Evolutionary conservation across 2,888 invertebrate species (phyloP).

Genomic region (Zygaena filipendulae): DNA sequence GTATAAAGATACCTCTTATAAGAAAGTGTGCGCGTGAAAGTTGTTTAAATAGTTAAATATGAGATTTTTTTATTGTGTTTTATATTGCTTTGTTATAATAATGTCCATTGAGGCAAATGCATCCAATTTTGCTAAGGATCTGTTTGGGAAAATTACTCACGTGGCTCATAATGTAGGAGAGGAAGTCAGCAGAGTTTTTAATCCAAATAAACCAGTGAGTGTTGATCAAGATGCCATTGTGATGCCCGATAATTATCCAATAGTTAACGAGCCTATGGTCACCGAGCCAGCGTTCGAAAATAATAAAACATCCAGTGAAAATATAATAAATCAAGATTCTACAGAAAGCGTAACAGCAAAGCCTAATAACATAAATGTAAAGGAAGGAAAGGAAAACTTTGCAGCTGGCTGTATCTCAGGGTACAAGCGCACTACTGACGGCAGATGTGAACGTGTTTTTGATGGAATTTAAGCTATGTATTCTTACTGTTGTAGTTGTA

Average conservation of each 20-base stretch:
- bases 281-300: too few species aligned
- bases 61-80: conserved; percentile 24
- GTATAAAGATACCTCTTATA: too few species aligned
- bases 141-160: conserved; percentile 26
- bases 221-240: conserved; percentile 3
- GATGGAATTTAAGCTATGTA: too few species aligned
- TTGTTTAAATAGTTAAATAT: conserved; percentile 21
- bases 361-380: too few species aligned
- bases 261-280: too few species aligned
- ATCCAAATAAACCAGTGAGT: conserved; percentile 15
- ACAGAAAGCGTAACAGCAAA: too few species aligned
- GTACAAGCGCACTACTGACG: conserved; percentile 36
- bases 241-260: too few species aligned
- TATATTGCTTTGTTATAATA: conserved; percentile 23
- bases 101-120: conserved; percentile 22
- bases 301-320: too few species aligned
- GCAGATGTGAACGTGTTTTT: conserved; percentile 48
- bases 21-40: too few species aligned
- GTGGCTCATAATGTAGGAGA: conserved; percentile 21
- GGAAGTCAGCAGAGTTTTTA: conserved; percentile 22
- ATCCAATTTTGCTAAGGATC: conserved; percentile 20
- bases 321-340: too few species aligned
- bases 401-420: conserved; percentile 34
- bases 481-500: too few species aligned
- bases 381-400: conserved; percentile 40